phyloP scores from a whole-genome alignment of 2,888 invertebrate species.

The Mesodorylaimus sp. region DNA sequence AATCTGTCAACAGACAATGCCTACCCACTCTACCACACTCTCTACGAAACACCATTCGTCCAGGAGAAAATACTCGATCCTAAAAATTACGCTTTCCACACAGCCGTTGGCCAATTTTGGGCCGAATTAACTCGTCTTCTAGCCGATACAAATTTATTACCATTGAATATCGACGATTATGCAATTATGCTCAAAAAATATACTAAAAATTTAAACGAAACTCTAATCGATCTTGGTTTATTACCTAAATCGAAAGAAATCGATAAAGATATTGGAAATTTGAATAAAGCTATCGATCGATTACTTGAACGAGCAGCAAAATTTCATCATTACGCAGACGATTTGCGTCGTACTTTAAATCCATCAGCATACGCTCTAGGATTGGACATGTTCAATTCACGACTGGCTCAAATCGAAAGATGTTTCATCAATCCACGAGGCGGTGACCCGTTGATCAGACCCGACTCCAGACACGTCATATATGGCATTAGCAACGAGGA shows the following conservation, averaged over 20 bases:
- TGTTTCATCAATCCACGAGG: no score
- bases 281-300: background rate
- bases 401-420: no score
- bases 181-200: constrained; percentile 13
- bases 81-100: constrained; percentile 23
- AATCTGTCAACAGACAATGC: constrained; percentile 11
- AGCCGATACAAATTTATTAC: constrained; percentile 31
- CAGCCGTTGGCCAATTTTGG: constrained; percentile 30
- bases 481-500: no score
- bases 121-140: constrained; percentile 30
- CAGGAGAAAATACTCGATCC: constrained; percentile 25
- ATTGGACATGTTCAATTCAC: no score
- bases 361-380: no score
- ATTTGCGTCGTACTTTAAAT: no score
- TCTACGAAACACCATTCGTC: constrained; percentile 26
- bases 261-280: background rate
- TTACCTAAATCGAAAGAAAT: background rate
- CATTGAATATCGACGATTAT: constrained; percentile 31
- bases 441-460: no score
- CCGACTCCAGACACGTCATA: no score
- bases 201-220: background rate
- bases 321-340: no score
- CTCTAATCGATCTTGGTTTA: background rate
- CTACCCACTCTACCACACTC: constrained; percentile 26
- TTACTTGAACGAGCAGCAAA: no score